A percentile compares a stretch with the other conserved stretches of the same genome.
Conservation (phyloP, 2,888 invertebrate species). For the Diabrotica balteata region DNA sequence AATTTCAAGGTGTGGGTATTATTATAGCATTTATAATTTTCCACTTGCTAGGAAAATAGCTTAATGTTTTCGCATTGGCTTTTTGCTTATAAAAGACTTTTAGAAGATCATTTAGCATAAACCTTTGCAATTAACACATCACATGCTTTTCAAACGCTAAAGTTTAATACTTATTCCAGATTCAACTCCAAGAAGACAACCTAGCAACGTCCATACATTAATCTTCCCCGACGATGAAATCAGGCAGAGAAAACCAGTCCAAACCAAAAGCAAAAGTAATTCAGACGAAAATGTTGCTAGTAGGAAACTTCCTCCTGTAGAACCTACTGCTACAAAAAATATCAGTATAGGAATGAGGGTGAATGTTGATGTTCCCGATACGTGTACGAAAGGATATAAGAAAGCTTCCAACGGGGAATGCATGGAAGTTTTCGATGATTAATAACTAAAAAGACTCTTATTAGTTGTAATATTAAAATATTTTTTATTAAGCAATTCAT, state of each 20-base stretch:
- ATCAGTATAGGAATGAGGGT: constrained; percentile 15
- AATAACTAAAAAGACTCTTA: not conserved
- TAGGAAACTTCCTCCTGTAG: not conserved
- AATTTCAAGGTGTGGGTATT: no score
- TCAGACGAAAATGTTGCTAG: not conserved
- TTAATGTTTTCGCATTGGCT: no score
- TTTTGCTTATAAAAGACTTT: no score
- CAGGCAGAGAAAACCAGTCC: not conserved
- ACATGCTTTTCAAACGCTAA: no score
- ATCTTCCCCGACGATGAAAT: not conserved
- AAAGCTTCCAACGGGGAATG: constrained; percentile 14
- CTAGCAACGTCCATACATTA: not conserved
- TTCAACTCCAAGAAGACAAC: not conserved
- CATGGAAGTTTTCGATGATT: constrained; percentile 10
- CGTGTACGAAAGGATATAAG: constrained; percentile 17
- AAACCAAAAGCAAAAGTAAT: not conserved
- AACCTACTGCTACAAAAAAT: not conserved
- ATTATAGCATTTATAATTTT: no score
- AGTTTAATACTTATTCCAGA: no score
- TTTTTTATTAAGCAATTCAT: not conserved
- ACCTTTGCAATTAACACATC: no score
- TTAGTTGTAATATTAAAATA: not conserved
- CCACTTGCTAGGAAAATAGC: no score
- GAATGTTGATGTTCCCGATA: constrained; percentile 20
- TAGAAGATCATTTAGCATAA: no score